A percentile compares a stretch with the other conserved stretches of the same genome.
These are phyloP conservation scores for Drosophila mulleri DNA, from an alignment of 2,888 invertebrate species.

Conservation along the genomic window DNA sequence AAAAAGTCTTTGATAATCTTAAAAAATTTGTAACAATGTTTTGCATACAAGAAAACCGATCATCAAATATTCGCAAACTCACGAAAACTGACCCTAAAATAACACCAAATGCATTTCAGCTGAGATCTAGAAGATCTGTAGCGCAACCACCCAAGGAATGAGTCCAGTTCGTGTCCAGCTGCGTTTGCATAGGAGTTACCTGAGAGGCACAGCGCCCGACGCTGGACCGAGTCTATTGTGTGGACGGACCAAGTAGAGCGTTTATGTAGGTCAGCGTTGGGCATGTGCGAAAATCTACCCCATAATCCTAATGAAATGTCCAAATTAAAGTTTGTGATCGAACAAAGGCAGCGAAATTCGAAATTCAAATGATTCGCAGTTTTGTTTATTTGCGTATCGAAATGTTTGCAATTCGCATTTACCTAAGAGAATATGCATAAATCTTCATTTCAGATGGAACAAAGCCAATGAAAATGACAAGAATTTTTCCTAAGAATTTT, in stretches of 20 bases:
- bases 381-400: constrained; percentile 74
- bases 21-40: constrained; percentile 75
- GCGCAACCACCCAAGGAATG: constrained; percentile 37
- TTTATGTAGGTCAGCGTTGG: constrained; percentile 34
- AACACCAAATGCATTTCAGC: constrained; percentile 24
- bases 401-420: constrained; percentile 54
- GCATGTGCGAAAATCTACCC: constrained; percentile 77
- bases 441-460: constrained; percentile 45
- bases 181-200: constrained; percentile 41
- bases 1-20: constrained; percentile 44
- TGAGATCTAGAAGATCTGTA: constrained; percentile 34
- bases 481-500: not conserved
- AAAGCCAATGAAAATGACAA: constrained; percentile 5
- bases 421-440: constrained; percentile 54
- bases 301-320: constrained; percentile 60
- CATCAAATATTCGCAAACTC: constrained; percentile 67
- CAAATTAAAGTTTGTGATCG: constrained; percentile 47
- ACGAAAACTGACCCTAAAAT: constrained; percentile 27
- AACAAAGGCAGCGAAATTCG: constrained; percentile 53
- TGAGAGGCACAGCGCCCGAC: constrained; percentile 45
- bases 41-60: constrained; percentile 71
- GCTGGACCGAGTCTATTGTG: constrained; percentile 46
- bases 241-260: constrained; percentile 50
- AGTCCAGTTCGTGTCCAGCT: constrained; percentile 57
- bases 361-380: constrained; percentile 54